A percentile compares a stretch with the other conserved stretches of the same genome.
Evolutionary conservation across 2,797 vertebrate species (phyloP).

Genomic region (Mormyrus proboscirostris): DNA sequence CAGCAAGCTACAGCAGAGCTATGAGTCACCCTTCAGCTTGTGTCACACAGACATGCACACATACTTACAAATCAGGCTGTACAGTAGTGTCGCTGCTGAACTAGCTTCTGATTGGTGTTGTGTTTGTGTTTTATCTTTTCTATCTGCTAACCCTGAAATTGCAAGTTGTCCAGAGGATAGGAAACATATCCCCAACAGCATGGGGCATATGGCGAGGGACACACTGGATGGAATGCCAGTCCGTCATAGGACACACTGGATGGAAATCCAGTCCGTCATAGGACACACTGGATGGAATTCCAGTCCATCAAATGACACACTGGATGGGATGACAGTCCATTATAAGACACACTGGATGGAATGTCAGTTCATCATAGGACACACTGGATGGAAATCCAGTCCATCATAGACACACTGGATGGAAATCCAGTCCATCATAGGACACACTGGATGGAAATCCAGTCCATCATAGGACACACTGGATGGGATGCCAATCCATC

Average conservation of each 20-base stretch:
- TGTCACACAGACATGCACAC: background rate
- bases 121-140: background rate
- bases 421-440: background rate
- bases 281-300: background rate
- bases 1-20: background rate
- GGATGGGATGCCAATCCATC: background rate
- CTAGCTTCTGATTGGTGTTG: background rate
- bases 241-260: background rate
- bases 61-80: background rate
- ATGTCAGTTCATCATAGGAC: background rate
- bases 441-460: background rate
- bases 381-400: background rate
- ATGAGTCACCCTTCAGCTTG: conserved; percentile 6
- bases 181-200: background rate
- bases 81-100: background rate
- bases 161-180: background rate
- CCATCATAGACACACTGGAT: too few relatives aligned
- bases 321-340: background rate
- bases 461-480: background rate
- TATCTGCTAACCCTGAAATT: background rate
- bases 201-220: background rate
- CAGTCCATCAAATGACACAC: background rate
- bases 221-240: background rate
- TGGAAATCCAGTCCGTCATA: background rate
- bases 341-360: background rate